Percentiles rank a stretch among this genome's conserved stretches.
These are phyloP conservation scores for Cyprinodon diabolis DNA, from an alignment of 2,797 vertebrate genomes.

Conservation along the genomic window DNA sequence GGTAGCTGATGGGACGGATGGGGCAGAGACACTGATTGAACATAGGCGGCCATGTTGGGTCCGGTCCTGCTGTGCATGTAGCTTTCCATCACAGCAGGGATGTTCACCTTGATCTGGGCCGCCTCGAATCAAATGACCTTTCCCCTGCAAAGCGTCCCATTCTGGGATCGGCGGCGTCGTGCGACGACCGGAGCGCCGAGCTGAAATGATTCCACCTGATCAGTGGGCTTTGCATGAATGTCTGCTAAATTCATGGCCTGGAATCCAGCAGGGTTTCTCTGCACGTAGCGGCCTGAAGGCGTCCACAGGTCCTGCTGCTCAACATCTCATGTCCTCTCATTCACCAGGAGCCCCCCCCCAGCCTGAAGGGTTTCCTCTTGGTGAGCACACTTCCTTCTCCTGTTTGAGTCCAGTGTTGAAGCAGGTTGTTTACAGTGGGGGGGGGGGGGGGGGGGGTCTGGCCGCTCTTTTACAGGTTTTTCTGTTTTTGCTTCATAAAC, in stretches of 20 bases:
- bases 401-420: slow-evolving; percentile 7
- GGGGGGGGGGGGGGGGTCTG: too few relatives aligned
- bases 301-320: neutral
- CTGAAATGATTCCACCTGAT: slow-evolving; percentile 38
- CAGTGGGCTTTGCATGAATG: slow-evolving; percentile 53
- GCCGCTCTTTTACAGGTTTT: too few relatives aligned
- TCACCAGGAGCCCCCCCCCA: slow-evolving; percentile 66
- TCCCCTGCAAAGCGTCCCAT: slow-evolving; percentile 16
- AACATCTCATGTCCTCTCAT: slow-evolving; percentile 34
- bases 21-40: too few relatives aligned
- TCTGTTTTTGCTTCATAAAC: too few relatives aligned
- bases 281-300: slow-evolving; percentile 14
- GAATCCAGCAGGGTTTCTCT: slow-evolving; percentile 38
- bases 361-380: slow-evolving; percentile 59
- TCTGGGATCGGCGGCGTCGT: slow-evolving; percentile 15
- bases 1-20: too few relatives aligned
- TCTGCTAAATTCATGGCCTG: slow-evolving; percentile 17
- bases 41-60: neutral
- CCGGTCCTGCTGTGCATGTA: slow-evolving; percentile 21
- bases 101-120: neutral
- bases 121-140: slow-evolving; percentile 27
- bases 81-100: slow-evolving; percentile 17
- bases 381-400: slow-evolving; percentile 54
- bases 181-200: slow-evolving; percentile 37
- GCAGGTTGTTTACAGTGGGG: too few relatives aligned